A percentile compares a stretch with the other conserved stretches of the same genome.
Evolutionary conservation across 2,113 vertebrate species (phyloP).

Genomic region (Pachycephala philippinensis): DNA sequence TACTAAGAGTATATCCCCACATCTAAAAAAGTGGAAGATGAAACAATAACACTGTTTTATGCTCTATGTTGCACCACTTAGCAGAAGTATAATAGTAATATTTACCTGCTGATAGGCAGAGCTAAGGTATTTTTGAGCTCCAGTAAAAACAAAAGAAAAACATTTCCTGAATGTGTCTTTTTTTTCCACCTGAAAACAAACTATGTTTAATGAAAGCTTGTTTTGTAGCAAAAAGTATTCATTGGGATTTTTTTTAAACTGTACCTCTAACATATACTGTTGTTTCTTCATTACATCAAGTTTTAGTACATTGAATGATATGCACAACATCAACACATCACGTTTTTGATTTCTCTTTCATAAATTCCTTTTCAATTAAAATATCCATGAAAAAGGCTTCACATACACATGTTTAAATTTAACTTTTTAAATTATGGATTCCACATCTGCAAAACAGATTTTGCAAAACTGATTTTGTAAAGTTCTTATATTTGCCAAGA

Average conservation of each 20-base stretch:
- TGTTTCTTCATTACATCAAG: not conserved
- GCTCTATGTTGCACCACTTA: not conserved
- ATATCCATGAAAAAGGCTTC: not conserved
- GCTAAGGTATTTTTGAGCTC: not conserved
- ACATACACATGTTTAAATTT: slow-evolving; percentile 2
- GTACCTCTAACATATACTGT: not conserved
- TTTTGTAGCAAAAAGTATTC: not conserved
- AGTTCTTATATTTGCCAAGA: slow-evolving; percentile 56
- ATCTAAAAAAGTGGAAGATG: not conserved
- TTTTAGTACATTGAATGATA: not conserved
- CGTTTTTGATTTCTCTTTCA: not conserved
- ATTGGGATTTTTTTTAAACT: not conserved
- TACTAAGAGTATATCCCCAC: not conserved
- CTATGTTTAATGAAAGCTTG: not conserved
- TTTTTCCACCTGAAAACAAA: not conserved
- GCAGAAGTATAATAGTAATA: not conserved
- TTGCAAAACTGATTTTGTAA: slow-evolving; percentile 77
- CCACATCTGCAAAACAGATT: slow-evolving; percentile 85
- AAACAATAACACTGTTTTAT: not conserved
- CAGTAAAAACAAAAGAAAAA: not conserved
- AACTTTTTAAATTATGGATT: slow-evolving; percentile 61
- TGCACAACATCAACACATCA: not conserved
- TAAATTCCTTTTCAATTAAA: not conserved
- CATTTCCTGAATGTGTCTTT: not conserved
- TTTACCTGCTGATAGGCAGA: not conserved